Evolutionary conservation across 2,888 invertebrate species (phyloP), one percentile per base, ranked within the genome.

Genomic region (Ecdyonurus torrentis): DNA sequence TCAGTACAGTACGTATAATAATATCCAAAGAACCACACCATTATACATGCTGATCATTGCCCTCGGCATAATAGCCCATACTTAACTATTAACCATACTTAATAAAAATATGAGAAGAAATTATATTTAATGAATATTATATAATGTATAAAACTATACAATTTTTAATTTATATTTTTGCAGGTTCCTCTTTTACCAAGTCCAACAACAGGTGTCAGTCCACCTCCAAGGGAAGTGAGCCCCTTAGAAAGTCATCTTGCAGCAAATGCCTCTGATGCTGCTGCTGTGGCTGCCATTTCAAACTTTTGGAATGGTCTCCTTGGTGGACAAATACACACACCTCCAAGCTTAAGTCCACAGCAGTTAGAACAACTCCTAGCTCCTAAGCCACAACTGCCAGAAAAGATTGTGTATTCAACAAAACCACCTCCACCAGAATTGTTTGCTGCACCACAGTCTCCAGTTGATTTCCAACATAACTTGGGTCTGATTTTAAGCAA

Each of bases 171-270:
- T n/a, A 50, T 62, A 25, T 55, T 23, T 61, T 65, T 63, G 1
- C 67, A 72, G 71, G 70, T 70, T 60, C 72, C 73, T 7, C 65
- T 73, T 55, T 68, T 73, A 58, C 73, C 73, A 58, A 72, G 70
- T 63, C 73, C 73, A 53, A 68, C 70, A 23, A 66, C 65, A 7
- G 65, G 64, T 7, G 61, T 68, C 55, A 69, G 69, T 62, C 69
- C 69, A 18, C 68, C 70, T 15, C 69, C 69, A 1, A 67, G 66
- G 22, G 69, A 69, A 63, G 67, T 67, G 2, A 66, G 68, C 3
- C 37, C 37, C 15, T 15, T 37, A 15, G 37, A 37, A 15, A 37
- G 37, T 15, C 37, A 37, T 15, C 37, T 37, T 15, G 37, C 37
- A 10, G 37, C 37, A 37, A 15, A 5, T 10, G 37, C 37, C 15